Evolutionary conservation across 2,797 vertebrate genomes (phyloP), one percentile per base, ranked within the genome.

Genomic region (Avahi laniger): DNA sequence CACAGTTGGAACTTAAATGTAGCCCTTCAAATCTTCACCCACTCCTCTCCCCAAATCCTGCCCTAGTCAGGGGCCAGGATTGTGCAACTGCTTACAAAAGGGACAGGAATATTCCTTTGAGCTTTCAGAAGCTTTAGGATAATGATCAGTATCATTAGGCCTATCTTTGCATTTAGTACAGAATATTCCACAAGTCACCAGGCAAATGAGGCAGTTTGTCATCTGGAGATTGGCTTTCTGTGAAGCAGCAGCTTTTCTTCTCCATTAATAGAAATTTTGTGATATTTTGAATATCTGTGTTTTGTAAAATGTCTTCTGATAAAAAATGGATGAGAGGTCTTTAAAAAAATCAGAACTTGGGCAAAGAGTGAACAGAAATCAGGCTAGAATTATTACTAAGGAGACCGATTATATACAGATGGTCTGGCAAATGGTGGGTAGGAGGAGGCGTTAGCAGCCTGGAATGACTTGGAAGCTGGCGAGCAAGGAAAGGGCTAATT

Each of bases 401-500:
- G 12, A 79, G 67, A 92, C 22, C 46, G 83, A 81, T n/a, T 93
- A 12, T 76, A 89, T 92, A 80, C 93, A 97, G 92, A 95, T 90
- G 83, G 80, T 33, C 50, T 93, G 75, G 75, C 82, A 96, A 97
- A 95, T 91, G 76, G 69, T 82, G 46, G 69, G 61, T 59, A 33
- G 7, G 9, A 8, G 78, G 35, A 72, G 5, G 52, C 20, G 22
- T 91, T 82, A 89, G 90, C 83, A 92, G 59, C 80, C 46, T 87
- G 59, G 26, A 94, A 87, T 89, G 46, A 93, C 92, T 89, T 65
- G 52, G 59, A 96, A 93, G 38, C 76, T 89, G 72, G 80, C 75
- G 93, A 63, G 57, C 86, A 89, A 97, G 35, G 57, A 95, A 96
- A 93, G 63, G 61, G n/a, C 73, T 94, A 94, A 93, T 95, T 96